phyloP scores from a whole-genome alignment of 2,113 vertebrate genomes.

The Pangasianodon gigas region DNA sequence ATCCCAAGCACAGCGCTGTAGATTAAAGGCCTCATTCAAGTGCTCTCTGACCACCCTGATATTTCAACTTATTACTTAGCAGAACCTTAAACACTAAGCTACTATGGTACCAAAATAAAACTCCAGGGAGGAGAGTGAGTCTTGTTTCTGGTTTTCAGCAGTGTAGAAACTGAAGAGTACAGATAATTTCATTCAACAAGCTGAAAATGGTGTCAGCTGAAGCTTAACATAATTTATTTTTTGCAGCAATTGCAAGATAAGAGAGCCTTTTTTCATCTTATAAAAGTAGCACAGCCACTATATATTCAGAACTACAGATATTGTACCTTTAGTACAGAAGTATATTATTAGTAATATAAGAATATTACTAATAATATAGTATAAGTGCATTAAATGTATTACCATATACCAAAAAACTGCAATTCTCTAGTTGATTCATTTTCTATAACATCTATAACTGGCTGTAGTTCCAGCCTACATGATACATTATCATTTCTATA shows the following conservation, averaged over 20 bases:
- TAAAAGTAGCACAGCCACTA: background rate
- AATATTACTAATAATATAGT: background rate
- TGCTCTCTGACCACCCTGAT: background rate
- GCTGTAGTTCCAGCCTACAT: background rate
- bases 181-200: background rate
- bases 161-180: background rate
- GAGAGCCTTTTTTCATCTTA: background rate
- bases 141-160: background rate
- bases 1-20: background rate
- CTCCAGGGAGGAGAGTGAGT: background rate
- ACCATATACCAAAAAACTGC: background rate
- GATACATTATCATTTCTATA: background rate
- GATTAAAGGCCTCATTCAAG: background rate
- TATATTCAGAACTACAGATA: background rate
- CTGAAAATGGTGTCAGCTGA: background rate
- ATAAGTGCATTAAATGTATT: background rate
- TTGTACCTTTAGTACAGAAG: background rate
- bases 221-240: background rate
- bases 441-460: background rate
- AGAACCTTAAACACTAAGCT: background rate
- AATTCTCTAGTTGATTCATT: background rate
- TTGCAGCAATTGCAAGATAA: background rate
- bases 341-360: background rate
- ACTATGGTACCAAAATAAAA: background rate
- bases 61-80: background rate